Evolutionary conservation across 2,113 vertebrate genomes (phyloP), one percentile per base, ranked within the genome.

Genomic region (Oreochromis niloticus): DNA sequence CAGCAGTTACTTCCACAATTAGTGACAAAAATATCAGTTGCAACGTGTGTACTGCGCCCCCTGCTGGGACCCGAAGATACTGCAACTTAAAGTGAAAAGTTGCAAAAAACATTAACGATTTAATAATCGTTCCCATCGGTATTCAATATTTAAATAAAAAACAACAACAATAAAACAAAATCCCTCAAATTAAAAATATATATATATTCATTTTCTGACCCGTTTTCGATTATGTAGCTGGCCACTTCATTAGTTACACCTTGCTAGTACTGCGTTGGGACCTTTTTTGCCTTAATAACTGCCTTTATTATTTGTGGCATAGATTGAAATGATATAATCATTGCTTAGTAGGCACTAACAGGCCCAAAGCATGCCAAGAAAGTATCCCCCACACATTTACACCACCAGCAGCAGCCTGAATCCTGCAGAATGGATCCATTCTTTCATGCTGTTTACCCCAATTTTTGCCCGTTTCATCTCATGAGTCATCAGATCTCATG

Each of bases 31-130:
- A 19, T 50, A 16, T 75, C 22, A 73, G 2, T 73, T 73, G 24
- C 68, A 46, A 27, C 7, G 13, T 48, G 22, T 3, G 46, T 19
- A 48, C 22, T 30, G 68, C 24, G 41, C 14, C 0, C 71, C 43
- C 43, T 48, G 71, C 24, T 0, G 46, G 4, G 27, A 17, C 9
- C 0, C 30, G 68, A 7, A 30, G 24, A 16, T 11, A 75, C 68
- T 30, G 68, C 68, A 75, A 11, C 24, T 19, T 46, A 19, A 24
- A 32, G 68, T 73, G 3, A 27, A 27, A 73, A 46, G 39, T 14
- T 48, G 14, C 22, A 73, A 73, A 17, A 27, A 27, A 43, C 36
- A 43, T 41, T 71, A 27, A 27, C 27, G 66, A 46, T 30, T 48
- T 30, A 30, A 7, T 48, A 46, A 1, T 46, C 41, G 13, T 73